Conservation (phyloP, 1,140 invertebrate species). For the Drosophila nebulosa region DNA sequence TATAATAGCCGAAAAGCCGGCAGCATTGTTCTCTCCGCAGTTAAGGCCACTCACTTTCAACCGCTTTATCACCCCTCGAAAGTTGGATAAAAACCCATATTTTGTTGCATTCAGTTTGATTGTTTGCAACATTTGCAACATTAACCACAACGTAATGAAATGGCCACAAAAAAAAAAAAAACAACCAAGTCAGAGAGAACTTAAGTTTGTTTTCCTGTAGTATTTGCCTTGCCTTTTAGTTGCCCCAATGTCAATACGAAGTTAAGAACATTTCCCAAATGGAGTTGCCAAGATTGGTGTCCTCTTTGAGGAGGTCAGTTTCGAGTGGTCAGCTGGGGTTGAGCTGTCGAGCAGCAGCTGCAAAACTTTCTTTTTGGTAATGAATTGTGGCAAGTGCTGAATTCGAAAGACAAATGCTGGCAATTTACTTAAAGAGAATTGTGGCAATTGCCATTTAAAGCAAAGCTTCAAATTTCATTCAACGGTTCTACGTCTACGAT, state of each 20-base stretch:
- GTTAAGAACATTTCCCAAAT: constrained; percentile 16
- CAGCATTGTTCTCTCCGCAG: constrained; percentile 22
- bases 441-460: not conserved
- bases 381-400: constrained; percentile 25
- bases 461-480: not conserved
- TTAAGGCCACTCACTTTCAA: constrained; percentile 9
- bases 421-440: constrained; percentile 25
- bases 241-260: constrained; percentile 24
- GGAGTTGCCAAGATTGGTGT: not conserved
- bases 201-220: no score
- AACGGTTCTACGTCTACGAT: not conserved
- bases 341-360: not conserved
- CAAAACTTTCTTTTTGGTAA: constrained; percentile 19
- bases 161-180: constrained; percentile 21
- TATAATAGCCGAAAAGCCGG: not conserved
- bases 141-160: constrained; percentile 42
- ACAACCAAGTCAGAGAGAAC: not conserved
- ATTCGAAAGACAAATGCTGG: constrained; percentile 34
- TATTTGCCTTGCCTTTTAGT: constrained; percentile 15
- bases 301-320: not conserved
- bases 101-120: constrained; percentile 45
- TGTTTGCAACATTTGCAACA: constrained; percentile 31
- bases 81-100: constrained; percentile 14
- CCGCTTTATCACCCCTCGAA: not conserved
- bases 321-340: not conserved